Conservation (phyloP, 2,113 vertebrate species). For the Sinocyclocheilus maitianheensis region DNA sequence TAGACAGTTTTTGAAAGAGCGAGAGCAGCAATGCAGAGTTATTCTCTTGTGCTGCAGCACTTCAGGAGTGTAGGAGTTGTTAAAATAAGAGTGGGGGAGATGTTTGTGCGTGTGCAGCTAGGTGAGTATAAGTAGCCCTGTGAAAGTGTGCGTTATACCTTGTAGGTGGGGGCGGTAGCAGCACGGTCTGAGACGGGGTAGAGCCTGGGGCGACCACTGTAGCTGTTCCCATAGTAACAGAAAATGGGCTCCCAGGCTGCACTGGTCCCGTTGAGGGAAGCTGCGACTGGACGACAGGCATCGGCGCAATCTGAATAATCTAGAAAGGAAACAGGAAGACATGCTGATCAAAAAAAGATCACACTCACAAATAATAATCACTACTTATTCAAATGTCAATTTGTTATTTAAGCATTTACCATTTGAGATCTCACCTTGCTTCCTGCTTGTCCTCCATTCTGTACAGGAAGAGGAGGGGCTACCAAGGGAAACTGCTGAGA, state of each 20-base stretch:
- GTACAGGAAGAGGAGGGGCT: conserved; percentile 84
- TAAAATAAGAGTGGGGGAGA: conserved; percentile 26
- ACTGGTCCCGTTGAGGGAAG: conserved; percentile 69
- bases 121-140: conserved; percentile 51
- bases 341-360: no score
- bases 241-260: conserved; percentile 78
- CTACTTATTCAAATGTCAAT: neutral
- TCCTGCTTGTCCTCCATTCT: conserved; percentile 85
- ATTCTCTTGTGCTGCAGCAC: conserved; percentile 42
- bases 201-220: conserved; percentile 78
- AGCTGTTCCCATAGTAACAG: conserved; percentile 79
- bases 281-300: conserved; percentile 84
- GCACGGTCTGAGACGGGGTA: conserved; percentile 82
- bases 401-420: neutral
- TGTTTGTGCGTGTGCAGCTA: conserved; percentile 18
- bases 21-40: conserved; percentile 28
- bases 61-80: conserved; percentile 38
- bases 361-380: neutral
- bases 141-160: conserved; percentile 74
- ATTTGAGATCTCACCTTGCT: conserved; percentile 79
- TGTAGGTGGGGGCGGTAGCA: conserved; percentile 84
- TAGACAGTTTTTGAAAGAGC: conserved; percentile 2
- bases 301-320: conserved; percentile 90
- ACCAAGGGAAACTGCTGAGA: conserved; percentile 83
- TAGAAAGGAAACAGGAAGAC: conserved; percentile 54